These are phyloP conservation scores for Ctenomys sociabilis DNA, from an alignment of 2,113 vertebrate species.

Conservation along the genomic window DNA sequence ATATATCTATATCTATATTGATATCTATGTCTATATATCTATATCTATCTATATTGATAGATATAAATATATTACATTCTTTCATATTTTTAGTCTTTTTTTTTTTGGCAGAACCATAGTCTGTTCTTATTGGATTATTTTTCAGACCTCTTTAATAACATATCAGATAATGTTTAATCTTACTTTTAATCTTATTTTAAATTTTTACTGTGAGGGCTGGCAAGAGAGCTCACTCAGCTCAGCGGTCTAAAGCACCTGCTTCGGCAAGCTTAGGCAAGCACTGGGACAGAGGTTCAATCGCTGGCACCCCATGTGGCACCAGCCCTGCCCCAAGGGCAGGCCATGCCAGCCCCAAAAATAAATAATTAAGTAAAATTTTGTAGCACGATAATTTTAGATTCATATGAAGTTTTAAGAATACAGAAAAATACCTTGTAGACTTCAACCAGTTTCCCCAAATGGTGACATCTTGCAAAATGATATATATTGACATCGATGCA, in stretches of 20 bases:
- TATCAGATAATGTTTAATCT: neutral
- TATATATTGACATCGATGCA: neutral
- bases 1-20: too few species aligned
- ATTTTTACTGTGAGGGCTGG: neutral
- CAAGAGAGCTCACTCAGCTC: too few species aligned
- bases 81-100: neutral
- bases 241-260: too few species aligned
- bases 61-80: too few species aligned
- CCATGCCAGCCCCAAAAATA: too few species aligned
- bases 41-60: too few species aligned
- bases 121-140: neutral
- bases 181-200: neutral
- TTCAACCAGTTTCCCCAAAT: neutral
- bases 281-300: too few species aligned
- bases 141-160: neutral
- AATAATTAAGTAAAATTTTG: neutral
- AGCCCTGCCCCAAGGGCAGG: too few species aligned
- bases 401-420: neutral
- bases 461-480: neutral
- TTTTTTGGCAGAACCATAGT: too few species aligned
- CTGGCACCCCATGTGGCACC: too few species aligned
- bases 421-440: neutral
- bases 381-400: neutral
- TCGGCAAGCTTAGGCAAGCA: too few species aligned
- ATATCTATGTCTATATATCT: too few species aligned